These are phyloP conservation scores for Neofelis nebulosa DNA, from an alignment of 2,113 vertebrate genomes.

Conservation along the genomic window DNA sequence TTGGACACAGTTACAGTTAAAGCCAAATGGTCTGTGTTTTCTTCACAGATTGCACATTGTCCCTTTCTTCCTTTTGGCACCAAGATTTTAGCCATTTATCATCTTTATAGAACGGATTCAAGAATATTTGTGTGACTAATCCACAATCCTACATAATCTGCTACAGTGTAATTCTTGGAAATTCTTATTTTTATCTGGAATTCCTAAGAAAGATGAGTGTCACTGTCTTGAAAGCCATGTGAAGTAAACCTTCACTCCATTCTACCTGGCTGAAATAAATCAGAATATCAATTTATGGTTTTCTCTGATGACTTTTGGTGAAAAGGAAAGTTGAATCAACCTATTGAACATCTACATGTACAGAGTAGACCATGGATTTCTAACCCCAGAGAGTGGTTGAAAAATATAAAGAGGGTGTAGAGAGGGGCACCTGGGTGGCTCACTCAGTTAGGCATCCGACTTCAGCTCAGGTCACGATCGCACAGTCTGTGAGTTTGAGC, in stretches of 20 bases:
- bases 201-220: neutral
- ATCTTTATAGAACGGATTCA: conserved; percentile 23
- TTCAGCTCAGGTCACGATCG: too few species aligned
- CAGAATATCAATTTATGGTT: neutral
- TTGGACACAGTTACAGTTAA: neutral
- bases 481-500: too few species aligned
- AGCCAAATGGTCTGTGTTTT: conserved; percentile 41
- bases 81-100: conserved; percentile 28
- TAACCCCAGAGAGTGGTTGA: neutral
- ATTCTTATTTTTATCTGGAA: conserved; percentile 30
- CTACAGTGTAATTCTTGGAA: neutral
- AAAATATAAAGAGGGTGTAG: neutral
- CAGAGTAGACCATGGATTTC: neutral
- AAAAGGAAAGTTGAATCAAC: neutral
- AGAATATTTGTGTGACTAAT: conserved; percentile 10
- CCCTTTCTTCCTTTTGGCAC: conserved; percentile 30
- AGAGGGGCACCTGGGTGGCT: too few species aligned
- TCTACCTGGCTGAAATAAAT: neutral
- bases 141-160: neutral
- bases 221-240: neutral
- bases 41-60: conserved; percentile 34
- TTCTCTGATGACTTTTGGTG: neutral
- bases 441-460: too few species aligned
- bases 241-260: neutral
- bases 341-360: neutral